Percentiles rank a stretch among this genome's conserved stretches.
These are phyloP conservation scores for Torymus auratus DNA, from an alignment of 2,888 invertebrate species.

Conservation along the genomic window DNA sequence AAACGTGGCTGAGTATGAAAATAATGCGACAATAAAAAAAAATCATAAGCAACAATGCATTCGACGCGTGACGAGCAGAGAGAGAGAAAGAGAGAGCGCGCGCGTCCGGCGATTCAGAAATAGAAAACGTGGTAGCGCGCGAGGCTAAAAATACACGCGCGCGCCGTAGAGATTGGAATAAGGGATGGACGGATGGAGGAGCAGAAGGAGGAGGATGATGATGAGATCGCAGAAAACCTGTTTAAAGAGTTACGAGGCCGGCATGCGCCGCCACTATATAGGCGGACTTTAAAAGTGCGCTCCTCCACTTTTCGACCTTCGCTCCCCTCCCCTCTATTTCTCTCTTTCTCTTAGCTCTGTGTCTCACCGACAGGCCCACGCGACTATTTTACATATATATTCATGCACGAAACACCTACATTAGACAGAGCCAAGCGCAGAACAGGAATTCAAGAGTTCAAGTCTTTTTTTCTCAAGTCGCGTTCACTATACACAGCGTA, in stretches of 20 bases:
- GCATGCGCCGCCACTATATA: neutral
- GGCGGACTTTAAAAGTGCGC: slow-evolving; percentile 15
- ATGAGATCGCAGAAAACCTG: slow-evolving; percentile 53
- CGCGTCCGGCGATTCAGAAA: slow-evolving; percentile 1
- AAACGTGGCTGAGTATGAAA: no score
- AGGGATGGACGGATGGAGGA: slow-evolving; percentile 34
- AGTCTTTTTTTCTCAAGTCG: no score
- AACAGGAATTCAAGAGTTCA: no score
- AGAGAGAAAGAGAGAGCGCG: no score
- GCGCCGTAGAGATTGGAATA: slow-evolving; percentile 5
- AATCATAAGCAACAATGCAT: no score
- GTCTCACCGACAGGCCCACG: slow-evolving; percentile 33
- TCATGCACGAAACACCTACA: slow-evolving; percentile 24
- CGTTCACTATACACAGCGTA: no score
- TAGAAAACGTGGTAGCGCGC: slow-evolving; percentile 8
- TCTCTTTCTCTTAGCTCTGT: neutral
- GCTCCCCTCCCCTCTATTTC: neutral
- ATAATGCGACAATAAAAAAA: no score
- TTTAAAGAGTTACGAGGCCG: slow-evolving; percentile 59
- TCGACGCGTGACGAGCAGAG: no score
- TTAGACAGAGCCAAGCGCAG: neutral
- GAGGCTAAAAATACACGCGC: slow-evolving; percentile 17
- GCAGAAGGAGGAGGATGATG: slow-evolving; percentile 36
- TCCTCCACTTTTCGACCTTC: slow-evolving; percentile 48
- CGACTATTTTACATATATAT: slow-evolving; percentile 35